These are phyloP conservation scores for Hylia prasina DNA, from an alignment of 2,113 vertebrate genomes.

Conservation along the genomic window DNA sequence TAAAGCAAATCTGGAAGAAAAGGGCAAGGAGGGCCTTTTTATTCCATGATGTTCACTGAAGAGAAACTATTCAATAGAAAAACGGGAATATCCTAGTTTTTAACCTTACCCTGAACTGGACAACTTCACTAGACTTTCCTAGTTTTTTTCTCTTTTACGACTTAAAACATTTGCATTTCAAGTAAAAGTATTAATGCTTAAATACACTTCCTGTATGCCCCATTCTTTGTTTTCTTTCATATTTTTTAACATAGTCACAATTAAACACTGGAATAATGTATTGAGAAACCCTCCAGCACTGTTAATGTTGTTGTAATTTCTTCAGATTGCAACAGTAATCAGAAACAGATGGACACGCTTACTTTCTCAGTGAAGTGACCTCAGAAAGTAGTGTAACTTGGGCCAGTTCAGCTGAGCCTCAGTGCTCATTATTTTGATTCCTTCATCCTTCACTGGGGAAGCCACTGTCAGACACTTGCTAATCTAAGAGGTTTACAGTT, in stretches of 20 bases:
- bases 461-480: neutral
- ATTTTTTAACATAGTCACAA: neutral
- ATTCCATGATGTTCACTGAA: neutral
- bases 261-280: neutral
- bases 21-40: neutral
- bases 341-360: neutral
- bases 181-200: neutral
- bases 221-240: neutral
- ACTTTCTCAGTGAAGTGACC: neutral
- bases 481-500: neutral
- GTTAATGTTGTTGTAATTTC: neutral
- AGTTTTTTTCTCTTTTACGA: neutral
- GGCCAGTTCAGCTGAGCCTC: neutral
- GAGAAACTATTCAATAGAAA: neutral
- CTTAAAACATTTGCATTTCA: neutral
- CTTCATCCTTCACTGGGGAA: neutral
- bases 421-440: neutral
- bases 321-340: neutral
- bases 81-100: neutral
- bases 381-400: neutral
- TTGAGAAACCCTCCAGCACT: neutral
- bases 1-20: neutral
- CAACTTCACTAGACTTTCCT: neutral
- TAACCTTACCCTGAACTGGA: neutral
- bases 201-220: neutral